Base-by-base conservation (phyloP, 2,113 vertebrate species). In the Siniperca chuatsi region DNA sequence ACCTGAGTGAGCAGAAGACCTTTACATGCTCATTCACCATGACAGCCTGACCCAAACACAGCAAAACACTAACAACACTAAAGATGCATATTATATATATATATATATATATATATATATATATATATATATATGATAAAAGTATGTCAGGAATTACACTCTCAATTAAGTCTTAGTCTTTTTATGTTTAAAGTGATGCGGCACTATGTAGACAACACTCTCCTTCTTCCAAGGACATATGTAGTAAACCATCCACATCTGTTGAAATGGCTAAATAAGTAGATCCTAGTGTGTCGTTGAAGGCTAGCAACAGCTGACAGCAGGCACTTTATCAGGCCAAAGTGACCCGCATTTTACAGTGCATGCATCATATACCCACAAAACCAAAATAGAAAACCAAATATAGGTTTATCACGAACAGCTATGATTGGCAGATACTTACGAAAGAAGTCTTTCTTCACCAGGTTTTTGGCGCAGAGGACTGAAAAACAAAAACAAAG, bases 381-480 rank as follows among this genome's bases (percentile, higher is more conserved):
- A 65, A 75, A 54, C 18, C 37, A 62, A 71, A 29, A 67, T 12
- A 61, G 29, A 76, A 83, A 61, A 58, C 72, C 67, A 82, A 69
- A 81, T 44, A 52, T 52, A 78, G 25, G n/a, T 78, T 81, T 12
- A 67, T 67, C 37, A 71, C 40, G 9, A 64, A 65, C n/a, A 57
- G 61, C 29, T 73, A 60, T 12, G 48, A 48, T 3, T 18, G 20
- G 66, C 13, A 74, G 81, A 83, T 99, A 99, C 98, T 99, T 97
- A 99, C 98, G 97, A 94, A 99, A 99, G 95, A 99, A 99, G 94
- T 99, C 98, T 96, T 99, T 99, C 97, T 99, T 99, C 94, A 97
- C 98, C 94, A 99, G 96, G 94, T 99, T 99, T 96, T 99, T 99
- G 93, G 98, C 98, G 92, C 98, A 99, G 86, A 99, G 97, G 91